Evolutionary conservation across 2,888 invertebrate species (phyloP).

Genomic region (Thymelicus sylvestris): DNA sequence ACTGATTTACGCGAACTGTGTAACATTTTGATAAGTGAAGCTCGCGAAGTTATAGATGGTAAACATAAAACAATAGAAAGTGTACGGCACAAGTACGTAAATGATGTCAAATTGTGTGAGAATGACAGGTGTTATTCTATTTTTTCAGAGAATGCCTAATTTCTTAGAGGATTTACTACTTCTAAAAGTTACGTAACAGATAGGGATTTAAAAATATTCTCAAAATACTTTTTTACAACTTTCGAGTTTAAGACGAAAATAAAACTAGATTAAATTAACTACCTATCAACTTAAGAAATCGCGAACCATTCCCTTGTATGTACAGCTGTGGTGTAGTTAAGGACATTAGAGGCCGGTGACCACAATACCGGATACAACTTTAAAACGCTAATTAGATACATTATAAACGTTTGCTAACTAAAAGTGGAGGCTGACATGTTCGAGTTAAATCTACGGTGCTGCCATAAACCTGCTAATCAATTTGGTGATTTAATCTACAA

Average conservation of each 20-base stretch:
- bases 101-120: too few relatives aligned
- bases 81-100: neutral
- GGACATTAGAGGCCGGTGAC: conserved; percentile 4
- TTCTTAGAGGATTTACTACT: too few relatives aligned
- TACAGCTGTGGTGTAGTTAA: neutral
- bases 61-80: neutral
- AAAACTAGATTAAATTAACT: neutral
- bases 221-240: too few relatives aligned
- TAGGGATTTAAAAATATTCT: neutral
- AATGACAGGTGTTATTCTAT: too few relatives aligned
- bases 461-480: too few relatives aligned
- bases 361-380: conserved; percentile 3
- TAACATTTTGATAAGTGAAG: neutral
- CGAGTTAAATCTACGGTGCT: neutral
- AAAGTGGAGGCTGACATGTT: neutral
- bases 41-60: neutral
- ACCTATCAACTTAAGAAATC: conserved; percentile 3
- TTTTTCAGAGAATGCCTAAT: too few relatives aligned
- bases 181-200: neutral
- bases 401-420: neutral
- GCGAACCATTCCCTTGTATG: conserved; percentile 8
- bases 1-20: conserved; percentile 9
- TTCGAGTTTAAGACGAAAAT: too few relatives aligned
- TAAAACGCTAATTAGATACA: neutral
- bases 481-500: too few relatives aligned